phyloP scores from a whole-genome alignment of 2,113 vertebrate species.

The Semnornis frantzii region DNA sequence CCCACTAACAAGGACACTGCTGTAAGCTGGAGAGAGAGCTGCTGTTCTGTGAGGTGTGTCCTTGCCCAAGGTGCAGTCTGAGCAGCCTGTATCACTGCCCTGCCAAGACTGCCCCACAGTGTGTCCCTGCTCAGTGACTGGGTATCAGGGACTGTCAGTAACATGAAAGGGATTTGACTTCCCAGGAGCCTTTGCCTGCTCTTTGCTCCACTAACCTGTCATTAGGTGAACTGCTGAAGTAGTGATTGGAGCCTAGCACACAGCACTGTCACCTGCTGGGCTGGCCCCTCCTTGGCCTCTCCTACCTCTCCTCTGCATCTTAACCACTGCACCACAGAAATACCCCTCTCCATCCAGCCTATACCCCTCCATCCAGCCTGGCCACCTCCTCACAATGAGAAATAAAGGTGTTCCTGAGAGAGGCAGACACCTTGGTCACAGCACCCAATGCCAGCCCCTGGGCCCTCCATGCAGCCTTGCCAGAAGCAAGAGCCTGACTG shows the following conservation, averaged over 20 bases:
- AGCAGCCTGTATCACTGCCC: accelerated
- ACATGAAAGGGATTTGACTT: background rate
- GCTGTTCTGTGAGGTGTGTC: accelerated
- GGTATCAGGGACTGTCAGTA: background rate
- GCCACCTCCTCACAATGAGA: background rate
- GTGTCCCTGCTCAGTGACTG: background rate
- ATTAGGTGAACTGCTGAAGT: background rate
- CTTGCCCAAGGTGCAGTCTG: background rate
- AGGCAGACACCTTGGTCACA: too few relatives aligned
- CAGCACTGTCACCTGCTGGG: accelerated
- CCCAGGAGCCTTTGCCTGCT: background rate
- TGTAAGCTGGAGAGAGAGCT: background rate
- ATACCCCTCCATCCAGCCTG: accelerated
- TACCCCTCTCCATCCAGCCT: background rate
- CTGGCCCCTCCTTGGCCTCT: background rate
- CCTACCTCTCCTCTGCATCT: accelerated
- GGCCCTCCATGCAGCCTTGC: background rate
- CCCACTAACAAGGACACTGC: background rate
- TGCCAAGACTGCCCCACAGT: accelerated
- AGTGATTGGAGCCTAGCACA: background rate
- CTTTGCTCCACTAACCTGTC: background rate
- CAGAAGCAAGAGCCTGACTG: background rate
- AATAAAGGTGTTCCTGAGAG: background rate
- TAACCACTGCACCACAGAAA: background rate
- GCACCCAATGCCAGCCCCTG: accelerated